Evolutionary conservation across 2,888 invertebrate species (phyloP).

Genomic region (Caenorhabditis virilis): DNA sequence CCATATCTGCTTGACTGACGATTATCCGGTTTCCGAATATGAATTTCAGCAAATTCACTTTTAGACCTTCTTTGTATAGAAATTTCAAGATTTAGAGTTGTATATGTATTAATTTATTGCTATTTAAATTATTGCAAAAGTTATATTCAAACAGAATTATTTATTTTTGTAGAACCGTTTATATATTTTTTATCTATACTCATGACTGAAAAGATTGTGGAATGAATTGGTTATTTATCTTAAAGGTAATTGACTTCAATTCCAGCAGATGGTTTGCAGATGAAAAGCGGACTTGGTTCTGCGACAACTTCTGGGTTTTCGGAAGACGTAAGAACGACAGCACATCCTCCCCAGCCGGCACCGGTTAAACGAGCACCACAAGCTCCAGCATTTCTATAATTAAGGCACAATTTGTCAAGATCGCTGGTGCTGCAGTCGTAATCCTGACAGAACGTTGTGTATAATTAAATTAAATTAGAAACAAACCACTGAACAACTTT

Average conservation of each 20-base stretch:
- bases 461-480: too few relatives aligned
- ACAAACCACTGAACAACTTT: conserved; percentile 74
- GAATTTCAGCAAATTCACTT: too few relatives aligned
- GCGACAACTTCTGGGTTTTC: conserved; percentile 5
- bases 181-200: neutral
- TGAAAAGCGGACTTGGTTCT: conserved; percentile 37
- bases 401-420: conserved; percentile 75
- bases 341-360: conserved; percentile 80
- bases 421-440: conserved; percentile 91
- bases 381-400: conserved; percentile 71
- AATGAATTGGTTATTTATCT: conserved; percentile 1
- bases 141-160: too few relatives aligned
- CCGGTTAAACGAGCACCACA: conserved; percentile 89
- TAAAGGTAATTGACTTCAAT: conserved; percentile 25
- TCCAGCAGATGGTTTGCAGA: conserved; percentile 43
- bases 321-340: conserved; percentile 78
- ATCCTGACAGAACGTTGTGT: conserved; percentile 19
- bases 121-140: too few relatives aligned
- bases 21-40: too few relatives aligned
- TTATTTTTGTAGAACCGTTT: too few relatives aligned
- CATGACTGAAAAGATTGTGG: neutral
- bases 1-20: too few relatives aligned
- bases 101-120: conserved; percentile 4
- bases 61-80: too few relatives aligned
- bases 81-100: too few relatives aligned